phyloP scores from a whole-genome alignment of 2,797 vertebrate species.

The Pogonophryne albipinna region DNA sequence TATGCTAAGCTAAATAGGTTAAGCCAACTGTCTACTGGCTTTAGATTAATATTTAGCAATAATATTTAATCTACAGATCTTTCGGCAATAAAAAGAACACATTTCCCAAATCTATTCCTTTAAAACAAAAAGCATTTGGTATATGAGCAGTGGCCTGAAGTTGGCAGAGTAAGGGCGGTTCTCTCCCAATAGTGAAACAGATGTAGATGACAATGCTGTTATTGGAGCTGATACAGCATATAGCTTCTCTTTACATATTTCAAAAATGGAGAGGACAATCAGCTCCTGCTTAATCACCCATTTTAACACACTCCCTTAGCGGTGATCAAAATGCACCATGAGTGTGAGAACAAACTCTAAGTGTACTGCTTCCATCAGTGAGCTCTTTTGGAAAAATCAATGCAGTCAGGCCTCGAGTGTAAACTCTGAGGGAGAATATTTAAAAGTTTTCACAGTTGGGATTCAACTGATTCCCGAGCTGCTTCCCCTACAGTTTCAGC shows the following conservation, averaged over 20 bases:
- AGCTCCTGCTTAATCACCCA: constrained; percentile 68
- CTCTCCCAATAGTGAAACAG: constrained; percentile 59
- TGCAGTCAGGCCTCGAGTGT: constrained; percentile 58
- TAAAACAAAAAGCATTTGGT: background rate
- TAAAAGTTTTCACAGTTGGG: constrained; percentile 56
- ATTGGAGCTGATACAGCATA: constrained; percentile 63
- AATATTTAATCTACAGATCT: background rate
- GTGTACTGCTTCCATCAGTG: constrained; percentile 43
- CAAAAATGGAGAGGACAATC: constrained; percentile 61
- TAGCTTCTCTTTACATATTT: constrained; percentile 58
- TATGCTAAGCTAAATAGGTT: background rate
- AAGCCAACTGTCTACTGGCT: background rate
- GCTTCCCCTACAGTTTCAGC: constrained; percentile 44
- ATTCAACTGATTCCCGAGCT: constrained; percentile 46
- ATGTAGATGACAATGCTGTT: constrained; percentile 69
- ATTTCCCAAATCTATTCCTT: constrained; percentile 7
- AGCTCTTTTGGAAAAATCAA: constrained; percentile 59
- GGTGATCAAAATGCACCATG: constrained; percentile 48
- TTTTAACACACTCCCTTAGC: constrained; percentile 64
- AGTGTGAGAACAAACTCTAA: constrained; percentile 21
- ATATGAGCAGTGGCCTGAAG: constrained; percentile 8
- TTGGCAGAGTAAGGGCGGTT: constrained; percentile 42
- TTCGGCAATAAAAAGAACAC: background rate
- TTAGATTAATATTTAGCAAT: background rate
- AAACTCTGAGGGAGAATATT: constrained; percentile 47